Evolutionary conservation across 2,113 vertebrate species (phyloP).

Genomic region (Scortum barcoo): DNA sequence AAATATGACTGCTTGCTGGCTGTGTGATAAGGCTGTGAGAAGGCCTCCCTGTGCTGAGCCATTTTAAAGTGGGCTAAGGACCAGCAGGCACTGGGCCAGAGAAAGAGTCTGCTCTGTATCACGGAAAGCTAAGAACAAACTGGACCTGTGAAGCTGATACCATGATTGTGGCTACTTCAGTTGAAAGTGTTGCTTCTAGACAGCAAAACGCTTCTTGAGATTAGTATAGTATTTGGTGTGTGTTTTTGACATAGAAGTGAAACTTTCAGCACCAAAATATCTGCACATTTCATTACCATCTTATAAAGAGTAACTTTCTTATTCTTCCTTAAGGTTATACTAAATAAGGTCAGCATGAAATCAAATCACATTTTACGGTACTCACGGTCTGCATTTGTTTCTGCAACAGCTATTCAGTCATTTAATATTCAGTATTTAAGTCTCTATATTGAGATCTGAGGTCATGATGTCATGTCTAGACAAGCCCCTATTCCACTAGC

Average conservation of each 20-base stretch:
- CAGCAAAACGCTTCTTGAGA: neutral
- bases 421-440: neutral
- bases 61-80: constrained; percentile 51
- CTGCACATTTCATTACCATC: neutral
- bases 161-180: neutral
- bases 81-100: constrained; percentile 60
- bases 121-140: constrained; percentile 27
- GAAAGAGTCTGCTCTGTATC: constrained; percentile 52
- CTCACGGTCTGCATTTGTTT: neutral
- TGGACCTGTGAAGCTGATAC: constrained; percentile 15
- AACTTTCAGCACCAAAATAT: neutral
- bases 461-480: neutral
- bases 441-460: neutral
- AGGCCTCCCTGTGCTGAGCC: constrained; percentile 35
- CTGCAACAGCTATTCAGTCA: neutral
- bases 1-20: neutral
- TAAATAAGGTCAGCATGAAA: neutral
- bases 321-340: neutral
- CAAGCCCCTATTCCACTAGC: neutral
- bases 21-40: constrained; percentile 18
- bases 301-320: neutral
- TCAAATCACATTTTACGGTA: neutral
- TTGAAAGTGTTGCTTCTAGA: neutral
- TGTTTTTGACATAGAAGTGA: constrained; percentile 3
- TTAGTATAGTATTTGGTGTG: neutral